A percentile compares a stretch with the other conserved stretches of the same genome.
Evolutionary conservation across 2,888 invertebrate genomes (phyloP).

Genomic region (Glomeris marginata): DNA sequence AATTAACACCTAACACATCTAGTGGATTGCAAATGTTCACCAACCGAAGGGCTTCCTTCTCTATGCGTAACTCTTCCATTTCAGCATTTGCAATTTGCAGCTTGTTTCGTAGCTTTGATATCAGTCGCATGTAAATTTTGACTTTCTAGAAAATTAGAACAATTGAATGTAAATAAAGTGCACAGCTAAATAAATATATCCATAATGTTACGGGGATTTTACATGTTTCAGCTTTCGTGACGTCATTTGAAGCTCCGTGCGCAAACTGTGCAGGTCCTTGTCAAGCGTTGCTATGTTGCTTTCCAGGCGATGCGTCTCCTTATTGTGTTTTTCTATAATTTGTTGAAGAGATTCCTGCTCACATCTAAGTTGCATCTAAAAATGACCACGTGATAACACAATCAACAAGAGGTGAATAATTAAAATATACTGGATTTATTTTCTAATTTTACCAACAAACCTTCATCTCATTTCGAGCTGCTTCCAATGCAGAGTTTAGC

Average conservation of each 20-base stretch:
- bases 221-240: neutral
- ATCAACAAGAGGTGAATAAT: no score
- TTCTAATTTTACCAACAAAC: no score
- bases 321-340: neutral
- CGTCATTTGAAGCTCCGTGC: neutral
- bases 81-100: constrained; percentile 1
- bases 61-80: constrained; percentile 3
- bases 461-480: neutral
- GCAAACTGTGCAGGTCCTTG: neutral
- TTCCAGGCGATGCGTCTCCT: no score
- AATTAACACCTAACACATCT: neutral
- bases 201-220: no score
- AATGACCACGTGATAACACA: no score
- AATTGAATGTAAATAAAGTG: neutral
- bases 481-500: constrained; percentile 1
- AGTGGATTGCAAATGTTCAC: neutral
- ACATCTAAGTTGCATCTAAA: neutral
- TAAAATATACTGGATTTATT: no score
- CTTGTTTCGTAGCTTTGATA: constrained; percentile 5
- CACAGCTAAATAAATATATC: no score
- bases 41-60: constrained; percentile 6
- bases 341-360: neutral
- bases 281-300: neutral
- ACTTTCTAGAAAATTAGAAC: constrained; percentile 1
- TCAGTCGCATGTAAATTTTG: neutral